A percentile compares a stretch with the other conserved stretches of the same genome.
These are phyloP conservation scores for Crotalus tigris DNA, from an alignment of 2,113 vertebrate species.

Conservation along the genomic window DNA sequence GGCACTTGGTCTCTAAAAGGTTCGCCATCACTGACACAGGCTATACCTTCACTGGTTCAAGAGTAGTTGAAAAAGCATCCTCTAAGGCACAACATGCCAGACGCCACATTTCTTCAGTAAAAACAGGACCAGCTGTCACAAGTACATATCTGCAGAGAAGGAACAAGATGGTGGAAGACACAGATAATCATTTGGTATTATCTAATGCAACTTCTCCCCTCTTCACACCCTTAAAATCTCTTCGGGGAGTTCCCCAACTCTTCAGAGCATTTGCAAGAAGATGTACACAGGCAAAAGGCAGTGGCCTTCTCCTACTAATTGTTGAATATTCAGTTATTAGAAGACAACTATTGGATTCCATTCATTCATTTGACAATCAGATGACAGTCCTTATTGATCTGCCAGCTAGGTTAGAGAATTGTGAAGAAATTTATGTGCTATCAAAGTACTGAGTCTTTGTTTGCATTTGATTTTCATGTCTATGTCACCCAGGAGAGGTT, in stretches of 20 bases:
- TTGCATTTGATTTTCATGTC: not conserved
- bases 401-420: not conserved
- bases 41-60: slow-evolving; percentile 94
- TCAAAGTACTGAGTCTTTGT: not conserved
- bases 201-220: not conserved
- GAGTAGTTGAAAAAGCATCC: slow-evolving; percentile 91
- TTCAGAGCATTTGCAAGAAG: not conserved
- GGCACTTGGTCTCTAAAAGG: too few relatives aligned
- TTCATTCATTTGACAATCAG: not conserved
- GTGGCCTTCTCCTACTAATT: not conserved
- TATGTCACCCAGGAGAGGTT: too few relatives aligned
- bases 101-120: slow-evolving; percentile 98
- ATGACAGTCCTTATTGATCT: not conserved
- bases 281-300: not conserved
- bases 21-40: not conserved
- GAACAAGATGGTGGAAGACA: not conserved
- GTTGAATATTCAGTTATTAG: not conserved
- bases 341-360: not conserved
- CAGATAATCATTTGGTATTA: not conserved
- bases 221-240: not conserved
- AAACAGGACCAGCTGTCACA: slow-evolving; percentile 92
- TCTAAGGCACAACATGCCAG: slow-evolving; percentile 93
- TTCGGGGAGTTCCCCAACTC: not conserved
- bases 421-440: not conserved
- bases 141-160: slow-evolving; percentile 82